Evolutionary conservation across 2,888 invertebrate genomes (phyloP).

Genomic region (Nemapogon koenigi): DNA sequence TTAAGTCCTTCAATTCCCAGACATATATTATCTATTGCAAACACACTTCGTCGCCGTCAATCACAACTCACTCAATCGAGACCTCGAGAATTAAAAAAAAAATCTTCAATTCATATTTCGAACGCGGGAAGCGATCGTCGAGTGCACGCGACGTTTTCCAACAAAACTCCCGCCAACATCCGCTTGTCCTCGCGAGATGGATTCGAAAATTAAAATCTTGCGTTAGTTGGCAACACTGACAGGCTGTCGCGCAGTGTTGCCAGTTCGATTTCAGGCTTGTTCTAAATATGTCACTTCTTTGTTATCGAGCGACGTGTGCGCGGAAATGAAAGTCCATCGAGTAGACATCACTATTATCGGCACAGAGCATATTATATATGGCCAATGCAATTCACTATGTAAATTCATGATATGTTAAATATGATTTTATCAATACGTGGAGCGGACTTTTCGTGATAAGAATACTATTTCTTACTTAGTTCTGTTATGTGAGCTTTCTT

Average conservation of each 20-base stretch:
- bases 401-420: no score
- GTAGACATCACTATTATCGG: conserved; percentile 49
- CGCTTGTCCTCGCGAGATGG: conserved; percentile 40
- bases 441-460: no score
- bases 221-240: conserved; percentile 46
- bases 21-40: conserved; percentile 1
- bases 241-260: conserved; percentile 39
- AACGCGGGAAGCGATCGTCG: conserved; percentile 41
- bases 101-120: conserved; percentile 17
- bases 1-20: neutral
- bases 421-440: no score
- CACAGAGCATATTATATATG: conserved; percentile 42
- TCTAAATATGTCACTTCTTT: conserved; percentile 65
- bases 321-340: conserved; percentile 62
- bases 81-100: conserved; percentile 40
- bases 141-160: conserved; percentile 38
- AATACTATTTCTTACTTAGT: no score
- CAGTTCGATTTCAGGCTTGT: conserved; percentile 60
- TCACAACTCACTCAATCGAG: conserved; percentile 21
- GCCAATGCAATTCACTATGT: conserved; percentile 18
- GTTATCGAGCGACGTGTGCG: conserved; percentile 54
- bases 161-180: conserved; percentile 38
- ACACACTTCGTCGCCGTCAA: conserved; percentile 26
- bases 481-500: no score
- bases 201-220: conserved; percentile 61